Evolutionary conservation across 2,888 invertebrate species (phyloP), one percentile per base, ranked within the genome.

Genomic region (Lampropteryx suffumata): DNA sequence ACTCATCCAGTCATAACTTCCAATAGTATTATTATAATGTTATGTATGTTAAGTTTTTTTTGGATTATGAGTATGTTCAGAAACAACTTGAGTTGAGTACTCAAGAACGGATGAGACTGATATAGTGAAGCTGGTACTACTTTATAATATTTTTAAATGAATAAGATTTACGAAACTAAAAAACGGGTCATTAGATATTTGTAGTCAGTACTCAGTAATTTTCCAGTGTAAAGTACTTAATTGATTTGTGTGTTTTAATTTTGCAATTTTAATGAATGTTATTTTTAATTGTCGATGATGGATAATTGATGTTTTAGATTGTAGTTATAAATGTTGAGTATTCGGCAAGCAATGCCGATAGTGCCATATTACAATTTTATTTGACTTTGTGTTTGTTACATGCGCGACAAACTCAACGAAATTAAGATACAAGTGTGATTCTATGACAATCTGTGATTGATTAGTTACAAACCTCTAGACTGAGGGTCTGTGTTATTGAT

Each of bases 11-110:
- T 12, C 27, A 43, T 21, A 8, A 28, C 29, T 21, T 47, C 26
- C n/a, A 51, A 54, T 43, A 46, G 47, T 45, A 46, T 50, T 46
- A 17, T 27, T 35, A 39, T 33, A 33, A 30, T 33, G 9, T 12
- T 8, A 8, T 10, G 10, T 32, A 40, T 30, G 21, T 41, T 41
- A 35, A 45, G 8, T 48, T 57, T 54, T 44, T 3, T 44, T 52
- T 32, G 37, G 48, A 59, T 59, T 62, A 60, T 64, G 49, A 62
- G 52, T 53, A 56, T 63, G 48, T 58, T 52, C 43, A 28, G 33
- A n/a, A n/a, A n/a, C n/a, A n/a, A n/a, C n/a, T n/a, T n/a, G n/a
- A n/a, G n/a, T n/a, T n/a, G n/a, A n/a, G n/a, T n/a, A n/a, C n/a
- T n/a, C n/a, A n/a, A n/a, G n/a, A n/a, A n/a, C n/a, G n/a, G n/a